Base-by-base conservation (phyloP, 2,797 vertebrate species). In the Sebastes nivosus region DNA sequence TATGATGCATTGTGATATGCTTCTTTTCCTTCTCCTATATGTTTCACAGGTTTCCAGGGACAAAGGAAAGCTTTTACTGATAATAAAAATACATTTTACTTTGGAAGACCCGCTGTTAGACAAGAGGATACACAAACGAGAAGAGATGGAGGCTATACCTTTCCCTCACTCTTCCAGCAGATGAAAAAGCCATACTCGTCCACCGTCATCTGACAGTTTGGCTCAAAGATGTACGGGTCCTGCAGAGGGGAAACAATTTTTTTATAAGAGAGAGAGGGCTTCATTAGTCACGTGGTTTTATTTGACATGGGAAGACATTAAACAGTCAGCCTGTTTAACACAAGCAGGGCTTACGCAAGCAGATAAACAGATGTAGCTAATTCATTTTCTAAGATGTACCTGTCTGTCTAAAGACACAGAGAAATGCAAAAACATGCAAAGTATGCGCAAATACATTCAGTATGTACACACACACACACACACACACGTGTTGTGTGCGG, bases 111-210 rank as follows among this genome's bases (percentile, higher is more conserved):
- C 12, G 46, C 12, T 8, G 2, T 2, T 16, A 34, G 22, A n/a
- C 8, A 27, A 24, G 1, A 69, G 2, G 34, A 65, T 2, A 66
- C 20, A 80, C 12, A 16, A 36, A 70, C 29, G 57, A 20, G 20
- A 42, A 30, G 2, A 16, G 11, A 9, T 30, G 12, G 11, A 64
- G 25, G 13, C 2, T 2, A 4, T 97, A 99, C 98, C 98, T 99
- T 99, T 96, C 98, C 98, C 89, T 99, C 98, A 74, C 96, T 98
- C 93, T 97, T 99, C 98, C 98, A 99, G 25, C 97, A 97, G 83
- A 99, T 96, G 93, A 99, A 99, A 90, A 99, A 99, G 27, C 98
- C 98, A 82, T 96, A 99, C 91, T 99, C 98, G 38, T 99, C 98
- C 85, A 99, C 97, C 92, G 95, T 97, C 94, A 99, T 97, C 91